phyloP scores from a whole-genome alignment of 2,113 vertebrate genomes.

The Carollia perspicillata region DNA sequence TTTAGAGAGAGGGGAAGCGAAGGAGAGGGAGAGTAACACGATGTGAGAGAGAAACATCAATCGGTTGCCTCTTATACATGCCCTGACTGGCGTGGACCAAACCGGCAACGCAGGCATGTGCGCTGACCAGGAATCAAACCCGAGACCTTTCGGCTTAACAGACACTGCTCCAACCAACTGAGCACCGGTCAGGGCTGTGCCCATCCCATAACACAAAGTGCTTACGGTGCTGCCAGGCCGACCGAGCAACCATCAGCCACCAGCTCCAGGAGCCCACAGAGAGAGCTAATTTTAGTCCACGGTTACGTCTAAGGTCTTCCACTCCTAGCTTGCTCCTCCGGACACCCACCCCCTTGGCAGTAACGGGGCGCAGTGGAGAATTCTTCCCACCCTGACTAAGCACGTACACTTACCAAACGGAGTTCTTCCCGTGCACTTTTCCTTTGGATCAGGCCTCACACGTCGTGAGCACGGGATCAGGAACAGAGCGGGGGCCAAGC shows the following conservation, averaged over 20 bases:
- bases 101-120: no score
- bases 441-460: not conserved
- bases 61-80: no score
- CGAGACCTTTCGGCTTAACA: no score
- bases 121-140: no score
- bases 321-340: not conserved
- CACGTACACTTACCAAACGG: not conserved
- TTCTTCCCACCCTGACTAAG: not conserved
- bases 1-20: no score
- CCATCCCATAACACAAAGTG: not conserved
- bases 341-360: not conserved
- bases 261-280: not conserved
- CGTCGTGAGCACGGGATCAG: not conserved
- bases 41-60: no score
- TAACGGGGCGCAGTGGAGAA: not conserved
- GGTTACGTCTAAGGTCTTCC: not conserved
- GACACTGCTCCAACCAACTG: no score
- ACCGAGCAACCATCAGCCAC: not conserved
- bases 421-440: not conserved
- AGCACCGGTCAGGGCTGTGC: no score
- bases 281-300: not conserved
- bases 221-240: not conserved
- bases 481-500: not conserved
- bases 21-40: no score
- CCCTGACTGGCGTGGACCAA: no score